Evolutionary conservation across 2,797 vertebrate species (phyloP).

Genomic region (Nyctibius grandis): DNA sequence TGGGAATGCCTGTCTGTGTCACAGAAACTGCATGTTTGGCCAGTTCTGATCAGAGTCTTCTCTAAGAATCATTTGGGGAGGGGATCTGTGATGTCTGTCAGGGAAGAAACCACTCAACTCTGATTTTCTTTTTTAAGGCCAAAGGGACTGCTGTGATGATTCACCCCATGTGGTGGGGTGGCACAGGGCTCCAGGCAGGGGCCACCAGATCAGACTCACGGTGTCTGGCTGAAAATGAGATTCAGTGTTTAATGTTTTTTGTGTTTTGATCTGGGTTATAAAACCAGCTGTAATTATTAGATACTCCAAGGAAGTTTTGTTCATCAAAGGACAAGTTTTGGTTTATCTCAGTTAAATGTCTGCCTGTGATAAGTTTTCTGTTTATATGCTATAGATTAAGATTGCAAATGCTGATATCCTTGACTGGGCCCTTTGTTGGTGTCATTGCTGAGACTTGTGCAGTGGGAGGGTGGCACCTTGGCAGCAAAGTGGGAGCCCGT

Average conservation of each 20-base stretch:
- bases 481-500: background rate
- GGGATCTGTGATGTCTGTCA: background rate
- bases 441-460: background rate
- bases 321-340: background rate
- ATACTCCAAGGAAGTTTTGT: background rate
- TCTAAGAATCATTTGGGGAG: background rate
- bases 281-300: background rate
- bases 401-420: background rate
- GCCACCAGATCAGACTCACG: background rate
- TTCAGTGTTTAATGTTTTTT: background rate
- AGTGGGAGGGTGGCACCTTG: background rate
- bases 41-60: background rate
- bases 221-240: background rate
- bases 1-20: background rate
- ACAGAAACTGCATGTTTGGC: background rate
- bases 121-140: background rate
- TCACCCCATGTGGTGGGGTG: no score
- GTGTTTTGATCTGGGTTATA: background rate
- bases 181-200: background rate
- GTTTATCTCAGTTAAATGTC: background rate
- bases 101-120: background rate
- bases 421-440: background rate
- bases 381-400: background rate
- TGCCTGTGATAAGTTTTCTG: background rate
- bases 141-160: background rate